Conservation (phyloP, 2,113 vertebrate species). For the Psophia crepitans region DNA sequence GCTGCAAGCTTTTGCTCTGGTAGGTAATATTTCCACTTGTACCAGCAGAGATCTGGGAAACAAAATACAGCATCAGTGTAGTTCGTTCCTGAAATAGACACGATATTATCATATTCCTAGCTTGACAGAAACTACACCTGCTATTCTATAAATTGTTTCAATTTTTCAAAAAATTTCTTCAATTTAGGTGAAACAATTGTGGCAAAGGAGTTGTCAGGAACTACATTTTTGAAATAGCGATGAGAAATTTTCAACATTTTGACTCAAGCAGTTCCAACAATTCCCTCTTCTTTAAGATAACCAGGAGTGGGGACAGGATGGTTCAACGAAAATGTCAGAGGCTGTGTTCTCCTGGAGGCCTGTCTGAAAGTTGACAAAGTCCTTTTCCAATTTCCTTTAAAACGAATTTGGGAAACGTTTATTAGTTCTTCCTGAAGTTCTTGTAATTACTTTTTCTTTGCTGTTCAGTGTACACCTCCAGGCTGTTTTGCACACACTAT, state of each 20-base stretch:
- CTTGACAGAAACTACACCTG: neutral
- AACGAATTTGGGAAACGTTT: neutral
- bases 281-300: neutral
- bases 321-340: neutral
- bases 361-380: neutral
- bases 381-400: conserved; percentile 9
- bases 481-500: neutral
- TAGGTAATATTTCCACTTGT: neutral
- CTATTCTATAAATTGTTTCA: neutral
- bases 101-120: neutral
- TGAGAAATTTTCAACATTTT: neutral
- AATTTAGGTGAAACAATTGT: neutral
- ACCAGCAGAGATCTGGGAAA: neutral
- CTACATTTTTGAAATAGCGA: neutral
- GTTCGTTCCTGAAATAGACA: neutral
- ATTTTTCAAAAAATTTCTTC: neutral
- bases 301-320: neutral
- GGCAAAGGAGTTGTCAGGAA: neutral
- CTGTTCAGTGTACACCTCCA: neutral
- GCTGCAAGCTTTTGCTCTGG: neutral
- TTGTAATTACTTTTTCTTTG: conserved; percentile 37
- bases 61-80: neutral
- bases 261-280: neutral
- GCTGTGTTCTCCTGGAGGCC: neutral
- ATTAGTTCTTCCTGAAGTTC: conserved; percentile 42